Evolutionary conservation across 2,113 vertebrate species (phyloP).

Genomic region (Tetraodon nigroviridis): DNA sequence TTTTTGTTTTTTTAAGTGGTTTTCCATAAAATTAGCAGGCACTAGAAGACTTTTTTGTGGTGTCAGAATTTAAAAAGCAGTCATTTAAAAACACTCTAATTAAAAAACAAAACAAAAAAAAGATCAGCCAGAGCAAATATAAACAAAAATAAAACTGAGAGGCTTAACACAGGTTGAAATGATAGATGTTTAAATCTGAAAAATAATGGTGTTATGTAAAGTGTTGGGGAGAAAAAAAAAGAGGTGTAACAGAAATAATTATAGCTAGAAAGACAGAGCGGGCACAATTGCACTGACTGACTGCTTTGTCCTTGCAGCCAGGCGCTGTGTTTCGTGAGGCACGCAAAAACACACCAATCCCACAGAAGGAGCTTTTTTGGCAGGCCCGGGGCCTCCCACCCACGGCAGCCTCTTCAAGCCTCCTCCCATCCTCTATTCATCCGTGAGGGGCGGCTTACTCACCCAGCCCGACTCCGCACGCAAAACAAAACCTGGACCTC

Average conservation of each 20-base stretch:
- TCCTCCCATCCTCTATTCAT: constrained; percentile 90
- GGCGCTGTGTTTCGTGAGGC: constrained; percentile 63
- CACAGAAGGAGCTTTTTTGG: constrained; percentile 80
- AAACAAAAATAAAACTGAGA: too few species aligned
- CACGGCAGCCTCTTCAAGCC: constrained; percentile 73
- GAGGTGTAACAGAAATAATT: constrained; percentile 2
- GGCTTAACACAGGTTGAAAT: too few species aligned
- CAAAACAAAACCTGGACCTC: constrained; percentile 66
- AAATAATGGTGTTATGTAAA: too few species aligned
- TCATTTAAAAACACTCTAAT: too few species aligned
- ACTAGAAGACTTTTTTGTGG: neutral
- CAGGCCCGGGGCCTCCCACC: constrained; percentile 72
- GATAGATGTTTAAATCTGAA: too few species aligned
- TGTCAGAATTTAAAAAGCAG: too few species aligned
- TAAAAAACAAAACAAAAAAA: too few species aligned
- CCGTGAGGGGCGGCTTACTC: constrained; percentile 71
- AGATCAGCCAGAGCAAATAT: too few species aligned
- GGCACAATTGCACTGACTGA: constrained; percentile 43
- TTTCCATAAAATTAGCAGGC: neutral
- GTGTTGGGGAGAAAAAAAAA: neutral
- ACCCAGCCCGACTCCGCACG: constrained; percentile 69
- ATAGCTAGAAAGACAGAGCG: constrained; percentile 34
- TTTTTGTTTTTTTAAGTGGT: constrained; percentile 2
- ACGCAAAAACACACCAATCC: constrained; percentile 79
- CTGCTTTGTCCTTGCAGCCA: constrained; percentile 63